phyloP scores from a whole-genome alignment of 2,797 vertebrate genomes.

The Pseudochirops corinnae region DNA sequence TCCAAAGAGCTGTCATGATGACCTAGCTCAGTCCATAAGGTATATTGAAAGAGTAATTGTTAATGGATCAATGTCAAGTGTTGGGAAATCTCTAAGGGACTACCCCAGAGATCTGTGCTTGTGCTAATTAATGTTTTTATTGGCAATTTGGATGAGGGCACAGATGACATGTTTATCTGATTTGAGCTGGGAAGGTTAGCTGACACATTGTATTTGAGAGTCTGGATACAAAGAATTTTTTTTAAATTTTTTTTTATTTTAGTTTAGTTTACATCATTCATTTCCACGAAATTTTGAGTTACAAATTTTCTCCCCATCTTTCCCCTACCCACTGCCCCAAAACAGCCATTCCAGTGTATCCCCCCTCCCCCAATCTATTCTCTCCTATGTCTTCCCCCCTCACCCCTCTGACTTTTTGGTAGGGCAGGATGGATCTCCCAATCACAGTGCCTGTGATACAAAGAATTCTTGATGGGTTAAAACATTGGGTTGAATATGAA shows the following conservation, averaged over 20 bases:
- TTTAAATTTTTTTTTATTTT: too few relatives aligned
- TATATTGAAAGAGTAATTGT: neutral
- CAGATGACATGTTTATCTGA: neutral
- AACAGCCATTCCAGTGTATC: too few relatives aligned
- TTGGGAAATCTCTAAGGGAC: neutral
- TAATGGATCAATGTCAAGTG: neutral
- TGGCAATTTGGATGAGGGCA: neutral
- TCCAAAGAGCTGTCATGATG: slow-evolving; percentile 15
- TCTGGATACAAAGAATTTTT: neutral
- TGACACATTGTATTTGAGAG: neutral
- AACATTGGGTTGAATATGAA: neutral
- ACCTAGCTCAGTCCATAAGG: neutral
- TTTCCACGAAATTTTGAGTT: too few relatives aligned
- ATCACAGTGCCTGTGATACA: neutral
- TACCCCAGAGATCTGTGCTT: neutral
- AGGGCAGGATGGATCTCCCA: too few relatives aligned
- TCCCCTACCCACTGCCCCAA: too few relatives aligned
- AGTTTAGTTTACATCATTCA: too few relatives aligned
- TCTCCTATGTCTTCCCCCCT: too few relatives aligned
- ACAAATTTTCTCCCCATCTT: too few relatives aligned
- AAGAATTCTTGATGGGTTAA: neutral
- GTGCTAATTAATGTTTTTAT: neutral
- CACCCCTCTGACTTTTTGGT: too few relatives aligned
- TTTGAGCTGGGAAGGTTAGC: neutral
- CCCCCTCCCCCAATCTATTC: too few relatives aligned